Base-by-base conservation (phyloP, 64 coral and sea anemone species). In the Pachyseris speciosa region DNA sequence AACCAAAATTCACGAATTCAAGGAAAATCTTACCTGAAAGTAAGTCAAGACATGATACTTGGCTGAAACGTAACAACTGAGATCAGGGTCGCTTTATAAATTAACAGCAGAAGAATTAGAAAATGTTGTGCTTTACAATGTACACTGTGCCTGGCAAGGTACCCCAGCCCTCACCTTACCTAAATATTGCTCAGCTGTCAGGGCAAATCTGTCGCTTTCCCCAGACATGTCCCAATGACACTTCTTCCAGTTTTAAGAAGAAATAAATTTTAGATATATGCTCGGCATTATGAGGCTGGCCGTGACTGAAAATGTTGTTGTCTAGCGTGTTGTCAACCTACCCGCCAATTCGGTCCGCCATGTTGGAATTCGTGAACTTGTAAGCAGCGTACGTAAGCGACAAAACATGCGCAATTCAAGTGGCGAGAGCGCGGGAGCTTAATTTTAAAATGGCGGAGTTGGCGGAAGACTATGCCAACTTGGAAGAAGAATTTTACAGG, bases 131-230 rank as follows among this genome's bases (percentile, higher is more conserved):
- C 48, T 31, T 69, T 15, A 47, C 19, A 9, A 22, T 26, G 12
- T 13, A n/a, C n/a, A n/a, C n/a, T n/a, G n/a, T n/a, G n/a, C n/a
- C n/a, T 19, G 29, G 9, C 20, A 4, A 8, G 34, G 91, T 86
- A n/a, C n/a, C n/a, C n/a, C n/a, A n/a, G n/a, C n/a, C n/a, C n/a
- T n/a, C n/a, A n/a, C n/a, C n/a, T n/a, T 87, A 99, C 97, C 94
- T 67, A 99, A 95, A 73, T 99, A 99, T 64, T 99, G 94, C 52
- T 99, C 94, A 37, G 85, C 89, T 25, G 94, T 83, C 37, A 99
- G 32, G 24, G 90, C 72, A 78, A 92, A 95, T 27, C 90, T 78
- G 51, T 99, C 90, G 33, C n/a, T 73, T 74, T 83, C 81, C n/a
- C 25, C 87, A 25, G 31, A 26, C 89, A 52, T 72, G 64, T 26